phyloP scores from a whole-genome alignment of 2,113 vertebrate genomes.

The Anhinga rufa region DNA sequence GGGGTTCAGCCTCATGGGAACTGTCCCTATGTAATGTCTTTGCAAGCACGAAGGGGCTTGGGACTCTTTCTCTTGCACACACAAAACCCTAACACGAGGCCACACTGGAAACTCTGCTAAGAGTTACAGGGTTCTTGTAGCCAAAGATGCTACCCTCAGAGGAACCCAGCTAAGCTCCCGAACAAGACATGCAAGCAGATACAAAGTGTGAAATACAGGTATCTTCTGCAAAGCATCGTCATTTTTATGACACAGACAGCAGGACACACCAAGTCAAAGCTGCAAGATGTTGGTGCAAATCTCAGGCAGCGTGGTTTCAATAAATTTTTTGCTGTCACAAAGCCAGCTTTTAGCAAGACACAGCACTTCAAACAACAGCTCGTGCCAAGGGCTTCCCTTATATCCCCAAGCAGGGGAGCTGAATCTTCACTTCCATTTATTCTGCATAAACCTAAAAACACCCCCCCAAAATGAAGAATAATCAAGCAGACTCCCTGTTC shows the following conservation, averaged over 20 bases:
- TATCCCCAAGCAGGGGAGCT: background rate
- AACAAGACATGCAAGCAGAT: background rate
- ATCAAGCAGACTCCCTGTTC: background rate
- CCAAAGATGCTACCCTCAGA: background rate
- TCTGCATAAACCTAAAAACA: background rate
- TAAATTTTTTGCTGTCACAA: background rate
- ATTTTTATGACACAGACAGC: background rate
- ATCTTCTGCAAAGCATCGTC: background rate
- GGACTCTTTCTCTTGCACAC: background rate
- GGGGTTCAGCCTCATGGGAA: background rate
- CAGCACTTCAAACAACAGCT: background rate
- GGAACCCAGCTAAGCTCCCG: background rate
- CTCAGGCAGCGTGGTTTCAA: background rate
- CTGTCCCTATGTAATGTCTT: background rate
- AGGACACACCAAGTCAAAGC: background rate
- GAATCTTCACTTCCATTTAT: background rate
- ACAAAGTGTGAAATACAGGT: background rate
- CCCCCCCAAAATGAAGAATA: background rate
- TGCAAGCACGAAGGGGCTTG: background rate
- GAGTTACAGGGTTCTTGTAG: background rate
- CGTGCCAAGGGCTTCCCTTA: background rate
- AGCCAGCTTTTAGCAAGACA: background rate
- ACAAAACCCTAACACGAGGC: fast-evolving
- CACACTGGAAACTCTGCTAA: background rate
- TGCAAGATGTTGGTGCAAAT: background rate